Evolutionary conservation across 1,140 invertebrate genomes (phyloP).

Genomic region (Drosophila burlai): DNA sequence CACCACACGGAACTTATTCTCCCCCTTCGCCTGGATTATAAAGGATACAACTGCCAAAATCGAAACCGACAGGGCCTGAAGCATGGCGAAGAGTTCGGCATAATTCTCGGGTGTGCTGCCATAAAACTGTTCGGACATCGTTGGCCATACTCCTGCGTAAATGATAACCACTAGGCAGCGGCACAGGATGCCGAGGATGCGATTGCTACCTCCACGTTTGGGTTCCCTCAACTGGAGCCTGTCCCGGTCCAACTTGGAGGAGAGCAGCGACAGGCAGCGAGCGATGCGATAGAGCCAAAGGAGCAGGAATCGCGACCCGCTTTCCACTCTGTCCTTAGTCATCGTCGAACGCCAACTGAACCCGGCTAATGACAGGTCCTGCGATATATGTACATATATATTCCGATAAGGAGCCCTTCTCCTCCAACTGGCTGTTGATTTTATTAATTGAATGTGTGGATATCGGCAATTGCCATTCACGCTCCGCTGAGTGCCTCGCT

Average conservation of each 20-base stretch:
- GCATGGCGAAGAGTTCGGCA: constrained; percentile 44
- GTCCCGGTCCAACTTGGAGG: constrained; percentile 32
- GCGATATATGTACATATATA: constrained; percentile 17
- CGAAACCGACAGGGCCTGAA: constrained; percentile 48
- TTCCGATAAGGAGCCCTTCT: constrained; percentile 42
- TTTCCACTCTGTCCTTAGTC: constrained; percentile 41
- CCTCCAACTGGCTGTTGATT: constrained; percentile 59
- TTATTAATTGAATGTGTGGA: constrained; percentile 82
- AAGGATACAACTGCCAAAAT: constrained; percentile 61
- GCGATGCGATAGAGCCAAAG: constrained; percentile 50
- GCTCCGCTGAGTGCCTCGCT: constrained; percentile 76
- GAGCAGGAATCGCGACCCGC: constrained; percentile 48
- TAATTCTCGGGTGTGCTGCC: constrained; percentile 32
- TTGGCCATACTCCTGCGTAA: constrained; percentile 39
- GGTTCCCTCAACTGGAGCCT: constrained; percentile 35
- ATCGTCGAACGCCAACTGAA: constrained; percentile 52
- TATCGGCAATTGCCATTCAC: constrained; percentile 81
- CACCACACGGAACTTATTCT: constrained; percentile 42
- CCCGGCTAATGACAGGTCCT: constrained; percentile 52
- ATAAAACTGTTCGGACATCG: constrained; percentile 8
- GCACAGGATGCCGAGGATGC: constrained; percentile 46
- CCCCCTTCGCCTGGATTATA: constrained; percentile 46
- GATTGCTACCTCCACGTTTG: constrained; percentile 35
- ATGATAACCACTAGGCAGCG: constrained; percentile 52
- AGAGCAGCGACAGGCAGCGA: constrained; percentile 51